phyloP scores from a whole-genome alignment of 2,113 vertebrate species.

The Onychostruthus taczanowskii region DNA sequence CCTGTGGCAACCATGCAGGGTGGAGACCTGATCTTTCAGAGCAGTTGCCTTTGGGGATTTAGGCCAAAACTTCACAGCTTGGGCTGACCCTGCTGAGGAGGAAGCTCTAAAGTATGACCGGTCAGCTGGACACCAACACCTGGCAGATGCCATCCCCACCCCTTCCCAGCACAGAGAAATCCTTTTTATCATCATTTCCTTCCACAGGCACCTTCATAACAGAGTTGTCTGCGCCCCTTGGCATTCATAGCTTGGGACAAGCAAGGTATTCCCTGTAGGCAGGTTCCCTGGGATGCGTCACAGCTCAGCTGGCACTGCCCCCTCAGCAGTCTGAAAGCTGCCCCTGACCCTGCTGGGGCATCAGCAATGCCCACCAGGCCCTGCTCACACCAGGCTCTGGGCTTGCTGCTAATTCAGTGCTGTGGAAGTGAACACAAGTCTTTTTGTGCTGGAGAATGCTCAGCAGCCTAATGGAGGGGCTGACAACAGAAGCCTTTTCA shows the following conservation, averaged over 20 bases:
- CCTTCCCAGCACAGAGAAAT: background rate
- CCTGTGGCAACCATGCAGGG: background rate
- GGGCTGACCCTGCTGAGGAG: background rate
- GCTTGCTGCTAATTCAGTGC: background rate
- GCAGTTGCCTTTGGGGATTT: background rate
- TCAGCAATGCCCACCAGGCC: background rate
- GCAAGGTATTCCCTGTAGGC: background rate
- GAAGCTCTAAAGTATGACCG: background rate
- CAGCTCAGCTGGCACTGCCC: background rate
- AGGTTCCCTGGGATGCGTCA: background rate
- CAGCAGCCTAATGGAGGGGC: background rate
- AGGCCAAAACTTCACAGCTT: background rate
- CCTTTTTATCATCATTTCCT: background rate
- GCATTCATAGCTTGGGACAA: background rate
- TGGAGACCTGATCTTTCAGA: background rate
- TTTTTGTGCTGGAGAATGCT: background rate
- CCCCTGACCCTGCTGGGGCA: background rate
- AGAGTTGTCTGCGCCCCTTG: background rate
- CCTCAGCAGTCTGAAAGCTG: background rate
- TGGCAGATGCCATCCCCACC: rapidly evolving
- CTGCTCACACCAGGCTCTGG: background rate
- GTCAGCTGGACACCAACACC: background rate
- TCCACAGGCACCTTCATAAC: rapidly evolving
- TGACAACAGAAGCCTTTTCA: slow-evolving; percentile 44
- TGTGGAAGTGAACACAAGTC: slow-evolving; percentile 21